Percentiles rank a stretch among this genome's conserved stretches.
phyloP scores from a whole-genome alignment of 92 coral and sea anemone species.

The Bergia puertoricense region DNA sequence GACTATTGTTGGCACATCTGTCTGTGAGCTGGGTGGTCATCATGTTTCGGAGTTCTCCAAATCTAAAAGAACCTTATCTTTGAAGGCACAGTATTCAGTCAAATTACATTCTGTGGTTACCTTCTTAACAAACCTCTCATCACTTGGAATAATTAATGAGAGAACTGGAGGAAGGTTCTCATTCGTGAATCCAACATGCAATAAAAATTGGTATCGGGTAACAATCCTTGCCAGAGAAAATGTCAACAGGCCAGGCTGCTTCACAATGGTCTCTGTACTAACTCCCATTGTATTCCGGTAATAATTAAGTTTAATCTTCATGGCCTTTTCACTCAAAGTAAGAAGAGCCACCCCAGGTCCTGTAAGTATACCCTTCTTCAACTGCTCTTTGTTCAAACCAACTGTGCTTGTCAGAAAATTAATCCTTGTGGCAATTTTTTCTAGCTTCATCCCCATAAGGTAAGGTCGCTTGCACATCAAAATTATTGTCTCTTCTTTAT shows the following conservation, averaged over 20 bases:
- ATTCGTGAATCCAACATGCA: slow-evolving; percentile 28
- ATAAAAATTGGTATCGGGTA: slow-evolving; percentile 14
- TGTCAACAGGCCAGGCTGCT: slow-evolving; percentile 33
- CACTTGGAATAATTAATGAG: slow-evolving; percentile 32
- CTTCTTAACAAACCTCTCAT: slow-evolving; percentile 25
- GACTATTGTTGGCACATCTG: neutral
- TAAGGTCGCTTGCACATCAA: slow-evolving; percentile 40
- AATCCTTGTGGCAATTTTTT: slow-evolving; percentile 36
- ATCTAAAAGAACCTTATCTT: slow-evolving; percentile 1
- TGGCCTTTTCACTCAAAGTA: slow-evolving; percentile 18
- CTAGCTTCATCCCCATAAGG: slow-evolving; percentile 44
- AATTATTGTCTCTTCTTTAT: slow-evolving; percentile 36
- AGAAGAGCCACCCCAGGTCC: slow-evolving; percentile 41
- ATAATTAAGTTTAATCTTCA: slow-evolving; percentile 30
- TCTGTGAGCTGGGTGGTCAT: neutral
- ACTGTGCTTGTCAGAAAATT: slow-evolving; percentile 18
- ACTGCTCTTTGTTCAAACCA: slow-evolving; percentile 27
- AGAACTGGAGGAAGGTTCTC: slow-evolving; percentile 10
- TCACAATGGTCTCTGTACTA: slow-evolving; percentile 6
- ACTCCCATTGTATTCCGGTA: slow-evolving; percentile 33
- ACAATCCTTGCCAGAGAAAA: slow-evolving; percentile 37
- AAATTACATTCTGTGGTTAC: neutral
- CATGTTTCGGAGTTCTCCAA: neutral
- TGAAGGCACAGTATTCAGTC: slow-evolving; percentile 12
- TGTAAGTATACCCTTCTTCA: slow-evolving; percentile 23